Base-by-base conservation (phyloP, 2,888 invertebrate species). In the Aphidoletes aphidimyza region DNA sequence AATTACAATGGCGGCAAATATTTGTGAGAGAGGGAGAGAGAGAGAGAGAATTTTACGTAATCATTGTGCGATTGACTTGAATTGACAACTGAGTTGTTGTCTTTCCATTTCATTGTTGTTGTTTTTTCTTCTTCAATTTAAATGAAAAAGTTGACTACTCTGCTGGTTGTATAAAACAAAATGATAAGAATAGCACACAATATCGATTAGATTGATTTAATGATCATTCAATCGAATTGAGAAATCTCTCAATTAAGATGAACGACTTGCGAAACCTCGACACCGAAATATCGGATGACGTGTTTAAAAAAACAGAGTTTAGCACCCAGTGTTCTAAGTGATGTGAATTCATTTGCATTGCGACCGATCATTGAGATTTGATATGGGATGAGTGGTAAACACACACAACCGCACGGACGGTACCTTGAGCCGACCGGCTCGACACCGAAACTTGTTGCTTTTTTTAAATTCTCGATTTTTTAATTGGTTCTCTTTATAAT, bases 401-500 rank as follows among this genome's bases (percentile, higher is more conserved):
- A n/a, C n/a, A n/a, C n/a, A n/a, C 42, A 47, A 17, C 9, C 47
- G 19, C 47, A 17, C 47, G 47, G 47, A 47, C 17, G 8, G 39
- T 39, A 39, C 39, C 39, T 8, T 39, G 39, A n/a, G n/a, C n/a
- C n/a, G n/a, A n/a, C n/a, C n/a, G n/a, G n/a, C n/a, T n/a, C n/a
- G n/a, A n/a, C n/a, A n/a, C n/a, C 11, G 39, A 39, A 39, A 39
- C 39, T 39, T 39, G 11, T 47, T 17, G 17, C 47, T 11, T 47
- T 2, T 47, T 47, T 2, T 19, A 2, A 54, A 54, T 14, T 8
- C 26, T 54, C 6, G 3, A 54, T 54, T 54, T 69, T 26, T 69
- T 69, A 69, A 69, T 69, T 69, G 69, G 69, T 37, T 37, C 37
- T n/a, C 37, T n/a, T 81, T 81, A 5, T 37, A 37, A 81, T 81